A percentile compares a stretch with the other conserved stretches of the same genome.
Evolutionary conservation across 2,888 invertebrate species (phyloP).

Genomic region (Phortica okadai): DNA sequence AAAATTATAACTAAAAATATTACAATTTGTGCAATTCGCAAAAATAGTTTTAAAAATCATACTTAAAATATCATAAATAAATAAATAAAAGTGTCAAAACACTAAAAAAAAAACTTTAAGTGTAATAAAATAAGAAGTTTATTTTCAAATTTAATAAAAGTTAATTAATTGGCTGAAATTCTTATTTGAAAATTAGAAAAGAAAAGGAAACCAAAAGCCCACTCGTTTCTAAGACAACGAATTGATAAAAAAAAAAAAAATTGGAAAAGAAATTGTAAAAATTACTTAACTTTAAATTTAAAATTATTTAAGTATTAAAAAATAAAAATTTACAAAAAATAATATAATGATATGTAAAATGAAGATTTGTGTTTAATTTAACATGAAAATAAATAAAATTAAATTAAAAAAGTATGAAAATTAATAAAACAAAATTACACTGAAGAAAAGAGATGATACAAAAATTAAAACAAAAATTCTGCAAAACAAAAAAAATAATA

Average conservation of each 20-base stretch:
- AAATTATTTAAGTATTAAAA: neutral
- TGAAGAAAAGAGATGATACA: no score
- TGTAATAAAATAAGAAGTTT: constrained; percentile 32
- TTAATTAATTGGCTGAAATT: constrained; percentile 34
- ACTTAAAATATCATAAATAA: constrained; percentile 10
- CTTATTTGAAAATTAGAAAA: constrained; percentile 10
- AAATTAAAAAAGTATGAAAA: no score
- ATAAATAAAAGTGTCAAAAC: neutral
- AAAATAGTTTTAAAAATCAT: constrained; percentile 17
- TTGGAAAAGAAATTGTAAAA: constrained; percentile 10
- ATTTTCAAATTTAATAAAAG: constrained; percentile 48
- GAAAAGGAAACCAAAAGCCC: constrained; percentile 16
- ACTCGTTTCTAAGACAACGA: neutral
- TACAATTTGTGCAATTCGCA: constrained; percentile 38
- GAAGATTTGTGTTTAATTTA: no score
- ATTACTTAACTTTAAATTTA: neutral
- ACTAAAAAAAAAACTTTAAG: constrained; percentile 38
- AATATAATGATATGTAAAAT: no score
- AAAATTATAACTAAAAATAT: constrained; percentile 46
- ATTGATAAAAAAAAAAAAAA: constrained; percentile 12
- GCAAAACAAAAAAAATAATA: constrained; percentile 13
- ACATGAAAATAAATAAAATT: no score
- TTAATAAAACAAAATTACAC: no score
- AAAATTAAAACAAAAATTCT: no score
- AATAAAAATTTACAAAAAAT: no score